Evolutionary conservation across 1,140 invertebrate genomes (phyloP), one percentile per base, ranked within the genome.

Genomic region (Cyphomyrmex costatus): DNA sequence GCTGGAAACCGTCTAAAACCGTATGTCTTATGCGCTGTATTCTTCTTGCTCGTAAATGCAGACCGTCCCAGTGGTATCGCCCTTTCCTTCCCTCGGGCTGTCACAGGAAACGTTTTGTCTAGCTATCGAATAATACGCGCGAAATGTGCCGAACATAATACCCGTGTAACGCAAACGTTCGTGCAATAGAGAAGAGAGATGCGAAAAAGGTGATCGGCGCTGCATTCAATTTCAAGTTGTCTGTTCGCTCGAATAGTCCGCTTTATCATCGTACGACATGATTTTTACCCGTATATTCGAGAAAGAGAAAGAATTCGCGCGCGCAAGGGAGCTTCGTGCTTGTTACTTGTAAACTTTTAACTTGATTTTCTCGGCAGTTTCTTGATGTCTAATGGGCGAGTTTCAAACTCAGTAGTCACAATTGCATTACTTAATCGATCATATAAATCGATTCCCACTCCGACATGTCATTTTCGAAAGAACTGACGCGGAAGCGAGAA

Each of bases 301-400:
- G 49, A 36, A 42, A 14, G 49, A 66, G 51, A 65, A 80, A 66
- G 60, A 51, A 24, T 56, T 80, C 49, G 8, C n/a, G n/a, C n/a
- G n/a, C n/a, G n/a, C 33, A 3, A 27, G 53, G 56, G 51, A 21
- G 30, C 33, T 30, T 33, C 65, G 42, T 42, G 46, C 51, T 63
- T 73, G 74, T 85, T 87, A 88, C 87, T 58, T 46, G 73, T 42
- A 12, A 88, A 89, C 66, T 89, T 89, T 61, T 76, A 89, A 86
- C 74, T 51, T 66, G 65, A 78, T 88, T 85, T 68, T 36, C 33
- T 27, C 46, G 63, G 21, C 56, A 73, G 71, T 79, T 77, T 87
- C 71, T 82, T 71, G 86, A 88, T 88, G 86, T 85, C 76, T 85
- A 86, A 89, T 88, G 53, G 84, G n/a, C 30, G 61, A 88, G 88